Percentiles rank a stretch among this genome's conserved stretches.
phyloP scores from a whole-genome alignment of 2,888 invertebrate species.

The Erpobdella octoculata region DNA sequence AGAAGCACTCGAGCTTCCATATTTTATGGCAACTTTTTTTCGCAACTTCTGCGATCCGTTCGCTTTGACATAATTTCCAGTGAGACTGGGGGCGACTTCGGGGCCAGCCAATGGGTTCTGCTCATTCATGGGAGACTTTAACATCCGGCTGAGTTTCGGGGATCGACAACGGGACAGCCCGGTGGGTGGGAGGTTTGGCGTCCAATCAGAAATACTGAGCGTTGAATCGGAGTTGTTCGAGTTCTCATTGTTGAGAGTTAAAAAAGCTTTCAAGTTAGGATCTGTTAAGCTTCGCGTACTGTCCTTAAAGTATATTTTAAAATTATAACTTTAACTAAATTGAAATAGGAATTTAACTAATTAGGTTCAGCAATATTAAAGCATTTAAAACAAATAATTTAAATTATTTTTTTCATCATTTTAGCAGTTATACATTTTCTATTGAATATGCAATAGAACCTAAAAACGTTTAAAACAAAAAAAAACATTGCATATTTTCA shows the following conservation, averaged over 20 bases:
- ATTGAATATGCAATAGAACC: too few relatives aligned
- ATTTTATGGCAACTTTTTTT: neutral
- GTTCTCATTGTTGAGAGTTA: neutral
- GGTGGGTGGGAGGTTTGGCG: conserved; percentile 14
- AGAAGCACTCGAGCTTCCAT: neutral
- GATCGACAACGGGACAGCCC: conserved; percentile 13
- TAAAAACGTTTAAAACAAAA: conserved; percentile 1
- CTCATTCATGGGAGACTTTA: conserved; percentile 13
- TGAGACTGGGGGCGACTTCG: too few relatives aligned
- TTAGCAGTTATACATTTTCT: too few relatives aligned
- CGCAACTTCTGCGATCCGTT: neutral
- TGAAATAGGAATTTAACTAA: neutral
- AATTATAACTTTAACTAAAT: neutral
- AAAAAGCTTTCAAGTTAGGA: conserved; percentile 8
- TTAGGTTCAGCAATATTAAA: too few relatives aligned
- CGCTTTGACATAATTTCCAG: neutral
- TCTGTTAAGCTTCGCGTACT: conserved; percentile 20
- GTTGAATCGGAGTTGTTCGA: conserved; percentile 8
- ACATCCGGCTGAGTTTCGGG: neutral
- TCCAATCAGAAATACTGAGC: neutral
- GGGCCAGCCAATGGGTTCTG: too few relatives aligned
- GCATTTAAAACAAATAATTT: too few relatives aligned
- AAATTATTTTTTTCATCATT: too few relatives aligned
- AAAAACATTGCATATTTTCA: neutral
- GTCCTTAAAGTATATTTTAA: conserved; percentile 3